Base-by-base conservation (phyloP, 35 echinoderm and acorn worm genomes). In the Holothuria glaberrima region DNA sequence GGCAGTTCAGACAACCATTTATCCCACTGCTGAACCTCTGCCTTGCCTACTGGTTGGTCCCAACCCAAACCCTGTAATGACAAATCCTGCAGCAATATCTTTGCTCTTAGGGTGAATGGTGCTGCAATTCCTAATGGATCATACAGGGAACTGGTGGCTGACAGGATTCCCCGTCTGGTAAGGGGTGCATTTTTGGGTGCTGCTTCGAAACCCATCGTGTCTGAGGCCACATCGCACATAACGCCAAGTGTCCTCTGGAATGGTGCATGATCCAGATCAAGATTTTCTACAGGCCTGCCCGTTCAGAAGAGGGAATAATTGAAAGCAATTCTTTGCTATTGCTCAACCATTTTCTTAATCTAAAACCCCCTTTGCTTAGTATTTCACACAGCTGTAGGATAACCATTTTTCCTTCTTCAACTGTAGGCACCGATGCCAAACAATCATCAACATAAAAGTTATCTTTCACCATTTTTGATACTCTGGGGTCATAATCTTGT, bases 211-310 rank as follows among this genome's bases (percentile, higher is more conserved):
- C 80, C 18, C 45, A 83, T 57, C 4, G 27, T 60, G 33, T 83
- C 80, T 30, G 24, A 28, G 14, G 50, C 32, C 4, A 83, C 30
- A 32, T 83, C 54, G 54, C 80, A 83, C 58, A 24, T 9, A 3
- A 83, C 54, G 21, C 73, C 50, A 54, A 54, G 50, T 54, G 50
- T 54, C 12, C 50, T 54, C 50, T 54, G 50, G 50, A 54, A 38
- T 67, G 93, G 75, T 25, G 91, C 45, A 68, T 29, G 32, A 54
- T 95, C 94, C 5, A 92, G 29, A 59, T 91, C 90, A 20, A 95
- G 54, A 56, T 88, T 63, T 9, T 89, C 86, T 21, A 89, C n/a
- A 77, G 85, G 29, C 12, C 28, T 44, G 93, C 93, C 25, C 67
- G 62, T n/a, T n/a, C 80, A 26, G 63, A 27, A 19, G 26, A 16